Evolutionary conservation across 2,113 vertebrate species (phyloP).

Genomic region (Coreoperca whiteheadi): DNA sequence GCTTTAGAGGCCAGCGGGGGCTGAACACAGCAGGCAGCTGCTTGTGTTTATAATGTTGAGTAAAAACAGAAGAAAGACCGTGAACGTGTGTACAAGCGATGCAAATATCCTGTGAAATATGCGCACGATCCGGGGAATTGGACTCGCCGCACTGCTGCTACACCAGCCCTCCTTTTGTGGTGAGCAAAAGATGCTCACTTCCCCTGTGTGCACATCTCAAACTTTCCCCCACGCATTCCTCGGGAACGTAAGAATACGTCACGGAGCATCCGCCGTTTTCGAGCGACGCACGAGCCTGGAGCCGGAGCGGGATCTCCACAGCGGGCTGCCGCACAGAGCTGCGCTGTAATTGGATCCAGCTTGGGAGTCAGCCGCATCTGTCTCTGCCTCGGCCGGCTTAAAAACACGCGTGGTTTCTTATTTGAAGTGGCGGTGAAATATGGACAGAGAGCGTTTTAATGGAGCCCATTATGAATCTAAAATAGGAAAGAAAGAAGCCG

Average conservation of each 20-base stretch:
- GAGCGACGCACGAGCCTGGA: neutral
- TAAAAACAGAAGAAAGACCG: too few relatives aligned
- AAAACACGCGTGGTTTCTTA: constrained; percentile 6
- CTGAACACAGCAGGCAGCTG: too few relatives aligned
- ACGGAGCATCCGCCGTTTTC: neutral
- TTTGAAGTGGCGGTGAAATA: constrained; percentile 40
- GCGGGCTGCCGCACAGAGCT: constrained; percentile 17
- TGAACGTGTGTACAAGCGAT: too few relatives aligned
- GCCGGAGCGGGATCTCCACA: constrained; percentile 46
- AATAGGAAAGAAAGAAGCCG: neutral
- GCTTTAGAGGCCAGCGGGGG: too few relatives aligned
- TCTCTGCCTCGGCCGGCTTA: neutral
- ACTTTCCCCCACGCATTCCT: neutral
- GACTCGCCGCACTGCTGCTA: too few relatives aligned
- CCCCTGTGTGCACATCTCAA: neutral
- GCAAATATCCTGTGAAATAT: too few relatives aligned
- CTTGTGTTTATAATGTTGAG: too few relatives aligned
- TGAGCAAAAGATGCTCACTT: neutral
- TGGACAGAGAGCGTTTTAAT: constrained; percentile 17
- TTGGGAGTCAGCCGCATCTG: constrained; percentile 5
- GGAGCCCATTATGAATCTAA: constrained; percentile 3
- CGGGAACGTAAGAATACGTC: neutral
- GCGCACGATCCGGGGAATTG: too few relatives aligned
- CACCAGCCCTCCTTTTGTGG: neutral
- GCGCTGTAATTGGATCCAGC: constrained; percentile 65